Evolutionary conservation across 2,113 vertebrate species (phyloP).

Genomic region (Apaloderma vittatum): DNA sequence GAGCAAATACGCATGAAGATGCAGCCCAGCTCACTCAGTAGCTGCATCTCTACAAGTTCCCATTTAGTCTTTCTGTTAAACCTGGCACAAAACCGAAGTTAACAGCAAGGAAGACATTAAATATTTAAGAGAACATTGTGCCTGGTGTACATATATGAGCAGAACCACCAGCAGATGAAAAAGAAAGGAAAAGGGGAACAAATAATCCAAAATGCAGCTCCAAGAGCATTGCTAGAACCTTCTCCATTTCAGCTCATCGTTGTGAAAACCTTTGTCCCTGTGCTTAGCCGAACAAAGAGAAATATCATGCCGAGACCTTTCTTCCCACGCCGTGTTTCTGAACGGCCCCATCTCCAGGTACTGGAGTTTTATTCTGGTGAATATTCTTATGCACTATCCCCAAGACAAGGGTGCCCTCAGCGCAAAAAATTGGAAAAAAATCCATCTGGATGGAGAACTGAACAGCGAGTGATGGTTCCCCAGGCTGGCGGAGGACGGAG

Average conservation of each 20-base stretch:
- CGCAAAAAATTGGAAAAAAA: background rate
- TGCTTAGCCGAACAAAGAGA: too few species aligned
- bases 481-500: background rate
- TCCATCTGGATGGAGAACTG: too few species aligned
- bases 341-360: background rate
- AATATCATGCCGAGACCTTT: background rate
- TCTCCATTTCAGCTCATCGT: accelerated
- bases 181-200: background rate
- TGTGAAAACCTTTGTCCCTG: accelerated
- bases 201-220: background rate
- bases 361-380: accelerated
- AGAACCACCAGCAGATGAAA: background rate
- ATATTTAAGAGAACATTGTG: slow-evolving; percentile 24
- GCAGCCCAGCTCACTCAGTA: background rate
- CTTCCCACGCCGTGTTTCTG: accelerated
- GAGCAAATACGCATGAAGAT: background rate
- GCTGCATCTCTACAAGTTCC: background rate
- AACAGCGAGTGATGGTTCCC: background rate
- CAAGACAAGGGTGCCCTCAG: background rate
- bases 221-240: background rate
- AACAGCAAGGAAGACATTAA: background rate
- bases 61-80: background rate
- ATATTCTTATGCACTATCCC: background rate
- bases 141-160: background rate
- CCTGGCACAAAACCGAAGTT: background rate